Evolutionary conservation across 30 jellyfish, hydroid and myxozoan genomes (phyloP).

Genomic region (Aurelia coerulea): DNA sequence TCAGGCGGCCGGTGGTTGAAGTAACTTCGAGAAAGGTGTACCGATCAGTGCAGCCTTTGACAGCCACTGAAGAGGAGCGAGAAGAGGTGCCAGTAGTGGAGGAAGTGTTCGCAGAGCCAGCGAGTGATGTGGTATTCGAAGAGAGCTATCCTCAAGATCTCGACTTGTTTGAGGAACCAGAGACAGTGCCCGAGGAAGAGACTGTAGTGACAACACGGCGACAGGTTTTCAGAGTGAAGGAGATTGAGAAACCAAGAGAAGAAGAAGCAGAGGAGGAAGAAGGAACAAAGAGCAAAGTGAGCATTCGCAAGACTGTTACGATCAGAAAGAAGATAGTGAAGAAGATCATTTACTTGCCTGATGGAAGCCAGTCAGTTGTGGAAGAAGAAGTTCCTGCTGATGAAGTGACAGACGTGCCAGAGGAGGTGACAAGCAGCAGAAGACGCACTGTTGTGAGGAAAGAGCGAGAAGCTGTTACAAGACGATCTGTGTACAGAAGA

Average conservation of each 20-base stretch:
- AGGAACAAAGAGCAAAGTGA: background rate
- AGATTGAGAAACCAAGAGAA: background rate
- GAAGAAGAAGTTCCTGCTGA: slow-evolving; percentile 25
- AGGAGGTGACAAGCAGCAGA: slow-evolving; percentile 10
- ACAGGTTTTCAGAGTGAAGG: slow-evolving; percentile 17
- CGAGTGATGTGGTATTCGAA: slow-evolving; percentile 14
- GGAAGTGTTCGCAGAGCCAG: background rate
- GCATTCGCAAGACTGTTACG: background rate
- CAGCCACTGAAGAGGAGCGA: slow-evolving; percentile 35
- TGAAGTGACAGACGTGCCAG: slow-evolving; percentile 14
- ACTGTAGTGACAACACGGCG: slow-evolving; percentile 33
- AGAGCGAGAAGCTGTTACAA: slow-evolving; percentile 20
- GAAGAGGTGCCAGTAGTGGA: slow-evolving; percentile 6
- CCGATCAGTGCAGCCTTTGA: slow-evolving; percentile 11
- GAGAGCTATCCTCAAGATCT: slow-evolving; percentile 38
- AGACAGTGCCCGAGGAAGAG: slow-evolving; percentile 13
- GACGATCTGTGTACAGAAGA: slow-evolving; percentile 26
- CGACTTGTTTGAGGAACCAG: slow-evolving; percentile 5
- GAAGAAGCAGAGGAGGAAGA: background rate
- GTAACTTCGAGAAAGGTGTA: slow-evolving; percentile 37
- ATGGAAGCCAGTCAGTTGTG: slow-evolving; percentile 34
- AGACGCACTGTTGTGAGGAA: slow-evolving; percentile 19
- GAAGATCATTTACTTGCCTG: slow-evolving; percentile 36
- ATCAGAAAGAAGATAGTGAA: slow-evolving; percentile 8
- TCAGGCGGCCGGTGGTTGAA: slow-evolving; percentile 43